phyloP scores from a whole-genome alignment of 2,888 invertebrate species.

The Fabriciana adippe region DNA sequence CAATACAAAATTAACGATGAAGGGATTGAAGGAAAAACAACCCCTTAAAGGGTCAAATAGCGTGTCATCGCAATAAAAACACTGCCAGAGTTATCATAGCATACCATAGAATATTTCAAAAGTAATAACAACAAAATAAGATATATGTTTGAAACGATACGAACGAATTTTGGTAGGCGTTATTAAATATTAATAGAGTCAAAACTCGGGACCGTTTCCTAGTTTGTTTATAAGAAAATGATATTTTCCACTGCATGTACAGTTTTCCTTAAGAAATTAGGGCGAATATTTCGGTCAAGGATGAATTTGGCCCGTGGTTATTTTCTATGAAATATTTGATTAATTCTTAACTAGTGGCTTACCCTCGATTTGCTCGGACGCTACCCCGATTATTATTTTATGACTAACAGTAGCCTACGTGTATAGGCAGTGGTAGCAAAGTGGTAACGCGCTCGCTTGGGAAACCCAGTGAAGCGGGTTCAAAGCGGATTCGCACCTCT shows the following conservation, averaged over 20 bases:
- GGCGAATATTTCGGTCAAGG: conserved; percentile 3
- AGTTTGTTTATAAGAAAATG: conserved; percentile 21
- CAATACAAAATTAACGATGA: background rate
- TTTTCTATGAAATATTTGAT: background rate
- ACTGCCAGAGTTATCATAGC: background rate
- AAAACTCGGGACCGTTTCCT: conserved; percentile 21
- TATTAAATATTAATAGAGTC: conserved; percentile 36
- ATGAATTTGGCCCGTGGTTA: background rate
- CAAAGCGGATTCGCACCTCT: too few relatives aligned
- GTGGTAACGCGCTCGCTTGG: too few relatives aligned
- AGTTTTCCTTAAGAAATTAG: conserved; percentile 7
- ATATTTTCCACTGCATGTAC: background rate
- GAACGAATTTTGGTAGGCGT: conserved; percentile 1
- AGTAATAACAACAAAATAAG: conserved; percentile 11
- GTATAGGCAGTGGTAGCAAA: too few relatives aligned
- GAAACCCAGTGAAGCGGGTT: too few relatives aligned
- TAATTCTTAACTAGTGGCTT: too few relatives aligned
- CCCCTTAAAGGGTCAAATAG: conserved; percentile 2
- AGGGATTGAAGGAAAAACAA: conserved; percentile 22
- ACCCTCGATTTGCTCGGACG: too few relatives aligned
- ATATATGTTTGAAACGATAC: conserved; percentile 21
- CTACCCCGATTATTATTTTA: too few relatives aligned
- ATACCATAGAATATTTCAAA: background rate
- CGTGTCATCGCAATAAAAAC: conserved; percentile 8
- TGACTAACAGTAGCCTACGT: too few relatives aligned